These are phyloP conservation scores for Romanomermis culicivorax DNA, from an alignment of 2,888 invertebrate species.

Conservation along the genomic window DNA sequence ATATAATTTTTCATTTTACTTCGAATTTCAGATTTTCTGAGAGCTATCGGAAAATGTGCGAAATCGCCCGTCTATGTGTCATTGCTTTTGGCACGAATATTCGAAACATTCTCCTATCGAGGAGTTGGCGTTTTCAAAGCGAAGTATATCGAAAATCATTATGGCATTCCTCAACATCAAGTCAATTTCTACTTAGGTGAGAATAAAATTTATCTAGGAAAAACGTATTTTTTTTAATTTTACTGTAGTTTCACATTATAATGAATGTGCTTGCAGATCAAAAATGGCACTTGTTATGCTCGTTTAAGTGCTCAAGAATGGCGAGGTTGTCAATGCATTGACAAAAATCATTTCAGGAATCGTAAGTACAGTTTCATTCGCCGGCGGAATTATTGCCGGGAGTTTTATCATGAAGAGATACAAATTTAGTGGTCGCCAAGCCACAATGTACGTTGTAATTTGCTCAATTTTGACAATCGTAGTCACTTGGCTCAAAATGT, in stretches of 20 bases:
- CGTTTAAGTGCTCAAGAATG: too few species aligned
- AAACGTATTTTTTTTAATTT: too few species aligned
- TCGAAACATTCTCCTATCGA: slow-evolving; percentile 27
- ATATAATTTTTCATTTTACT: too few species aligned
- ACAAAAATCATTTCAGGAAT: slow-evolving; percentile 10
- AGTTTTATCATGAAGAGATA: slow-evolving; percentile 19
- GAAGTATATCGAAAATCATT: slow-evolving; percentile 27
- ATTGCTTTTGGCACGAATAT: slow-evolving; percentile 22
- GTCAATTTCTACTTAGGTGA: slow-evolving; percentile 22
- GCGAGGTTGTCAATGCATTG: too few species aligned
- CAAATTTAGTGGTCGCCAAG: slow-evolving; percentile 18
- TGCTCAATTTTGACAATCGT: slow-evolving; percentile 21
- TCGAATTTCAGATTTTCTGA: too few species aligned
- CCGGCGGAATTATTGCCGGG: slow-evolving; percentile 20
- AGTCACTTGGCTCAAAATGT: slow-evolving; percentile 22
- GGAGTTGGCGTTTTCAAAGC: slow-evolving; percentile 26
- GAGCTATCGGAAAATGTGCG: too few species aligned
- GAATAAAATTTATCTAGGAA: neutral
- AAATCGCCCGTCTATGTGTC: slow-evolving; percentile 6
- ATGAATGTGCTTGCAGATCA: too few species aligned
- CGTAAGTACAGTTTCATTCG: slow-evolving; percentile 27
- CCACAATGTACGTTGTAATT: slow-evolving; percentile 20
- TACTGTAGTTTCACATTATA: too few species aligned
- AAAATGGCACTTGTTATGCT: too few species aligned
- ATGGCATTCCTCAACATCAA: slow-evolving; percentile 24